Base-by-base conservation (phyloP, 1,140 invertebrate species). In the Drosophila murphyi region DNA sequence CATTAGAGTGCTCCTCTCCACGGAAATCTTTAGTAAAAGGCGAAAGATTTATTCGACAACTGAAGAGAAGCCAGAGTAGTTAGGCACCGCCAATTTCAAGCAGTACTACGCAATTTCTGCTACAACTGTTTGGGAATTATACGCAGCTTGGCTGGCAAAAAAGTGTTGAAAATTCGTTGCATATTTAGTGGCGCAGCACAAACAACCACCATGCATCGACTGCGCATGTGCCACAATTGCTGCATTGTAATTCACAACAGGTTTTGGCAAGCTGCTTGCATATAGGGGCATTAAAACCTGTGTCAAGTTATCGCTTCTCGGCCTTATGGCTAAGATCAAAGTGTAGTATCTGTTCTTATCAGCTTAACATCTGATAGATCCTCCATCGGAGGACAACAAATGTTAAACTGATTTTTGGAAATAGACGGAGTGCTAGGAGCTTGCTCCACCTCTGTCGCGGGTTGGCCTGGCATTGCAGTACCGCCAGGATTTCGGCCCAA, bases 301-400 rank as follows among this genome's bases (percentile, higher is more conserved):
- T 54, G 6, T n/a, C 32, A 43, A 68, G 78, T 78, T 92, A 93
- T 93, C 92, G 92, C 92, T 93, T 93, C 92, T 93, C 92, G 92
- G 92, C 92, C 92, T 89, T 92, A 81, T 76, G 92, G 93, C 92
- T 93, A 93, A 93, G 93, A 93, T 93, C 92, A 93, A 93, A 93
- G 92, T 93, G 92, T 93, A 93, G 91, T 93, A 92, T 94, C 93
- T 94, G 94, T 94, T 94, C 93, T 94, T 94, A 94, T 94, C 93
- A 94, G 94, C 93, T 94, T 94, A 94, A 94, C 93, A 94, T 94
- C 94, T 94, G 94, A 93, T 94, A 94, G 93, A 92, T 92, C 90
- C 89, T 89, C 91, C 92, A 94, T 93, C 75, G 93, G 90, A 92
- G 89, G 90, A 91, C 93, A 83, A 80, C 93, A 93, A 93, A 93